Evolutionary conservation across 2,797 vertebrate species (phyloP).

Genomic region (Manis crassicaudata): DNA sequence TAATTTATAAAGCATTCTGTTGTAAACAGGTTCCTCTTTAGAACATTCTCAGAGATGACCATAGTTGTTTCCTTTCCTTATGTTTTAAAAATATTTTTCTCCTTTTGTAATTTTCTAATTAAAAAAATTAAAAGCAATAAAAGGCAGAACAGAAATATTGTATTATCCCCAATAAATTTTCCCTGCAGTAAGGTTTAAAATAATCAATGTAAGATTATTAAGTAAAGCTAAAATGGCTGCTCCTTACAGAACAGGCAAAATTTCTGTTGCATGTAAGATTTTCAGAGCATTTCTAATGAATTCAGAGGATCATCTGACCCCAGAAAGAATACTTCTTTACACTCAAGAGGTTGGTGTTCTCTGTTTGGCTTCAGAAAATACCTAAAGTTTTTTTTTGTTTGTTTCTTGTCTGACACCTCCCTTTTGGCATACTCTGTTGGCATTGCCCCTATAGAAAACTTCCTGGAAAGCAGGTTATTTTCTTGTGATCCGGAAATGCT

Average conservation of each 20-base stretch:
- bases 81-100: neutral
- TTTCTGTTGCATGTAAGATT: neutral
- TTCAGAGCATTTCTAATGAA: slow-evolving; percentile 29
- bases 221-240: neutral
- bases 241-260: neutral
- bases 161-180: neutral
- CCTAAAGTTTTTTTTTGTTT: neutral
- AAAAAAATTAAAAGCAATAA: neutral
- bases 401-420: neutral
- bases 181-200: neutral
- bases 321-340: neutral
- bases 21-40: neutral
- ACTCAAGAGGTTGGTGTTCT: neutral
- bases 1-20: neutral
- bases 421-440: slow-evolving; percentile 27
- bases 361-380: slow-evolving; percentile 42
- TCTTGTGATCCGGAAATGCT: neutral
- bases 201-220: neutral
- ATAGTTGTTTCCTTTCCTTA: neutral
- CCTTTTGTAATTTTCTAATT: neutral
- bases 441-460: neutral
- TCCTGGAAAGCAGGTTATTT: neutral
- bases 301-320: neutral
- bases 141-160: neutral
- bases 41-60: neutral